A percentile compares a stretch with the other conserved stretches of the same genome.
phyloP scores from a whole-genome alignment of 1,140 invertebrate species.

The Cataglyphis hispanica region DNA sequence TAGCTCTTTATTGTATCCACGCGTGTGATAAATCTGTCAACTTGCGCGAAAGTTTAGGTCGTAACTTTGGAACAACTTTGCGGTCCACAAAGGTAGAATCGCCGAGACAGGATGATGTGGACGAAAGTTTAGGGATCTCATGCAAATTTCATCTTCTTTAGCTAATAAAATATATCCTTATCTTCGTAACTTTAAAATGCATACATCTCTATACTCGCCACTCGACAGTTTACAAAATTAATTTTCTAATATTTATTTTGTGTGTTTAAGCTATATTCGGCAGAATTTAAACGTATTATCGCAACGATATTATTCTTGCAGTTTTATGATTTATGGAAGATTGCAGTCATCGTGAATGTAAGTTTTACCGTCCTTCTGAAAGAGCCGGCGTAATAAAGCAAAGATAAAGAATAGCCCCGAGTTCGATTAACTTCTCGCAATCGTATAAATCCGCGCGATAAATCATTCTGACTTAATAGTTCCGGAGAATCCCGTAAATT shows the following conservation, averaged over 20 bases:
- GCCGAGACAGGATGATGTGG: slow-evolving; percentile 13
- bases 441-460: slow-evolving; percentile 56
- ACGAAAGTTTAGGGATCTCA: slow-evolving; percentile 78
- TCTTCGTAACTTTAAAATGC: slow-evolving; percentile 6
- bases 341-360: slow-evolving; percentile 23
- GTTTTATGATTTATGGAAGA: slow-evolving; percentile 36
- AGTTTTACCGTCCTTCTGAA: slow-evolving; percentile 25
- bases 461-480: slow-evolving; percentile 60
- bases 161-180: slow-evolving; percentile 73
- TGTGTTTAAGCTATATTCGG: neutral
- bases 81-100: slow-evolving; percentile 67
- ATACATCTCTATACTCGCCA: neutral
- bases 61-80: slow-evolving; percentile 70
- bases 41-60: slow-evolving; percentile 67
- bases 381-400: slow-evolving; percentile 45
- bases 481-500: slow-evolving; percentile 48
- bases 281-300: slow-evolving; percentile 26
- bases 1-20: slow-evolving; percentile 62
- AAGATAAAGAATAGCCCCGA: slow-evolving; percentile 52
- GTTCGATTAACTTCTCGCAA: slow-evolving; percentile 62
- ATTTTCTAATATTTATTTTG: slow-evolving; percentile 32
- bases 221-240: slow-evolving; percentile 43
- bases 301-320: slow-evolving; percentile 21
- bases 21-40: slow-evolving; percentile 73
- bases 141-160: slow-evolving; percentile 80